These are phyloP conservation scores for Stictonetta naevosa DNA, from an alignment of 2,113 vertebrate genomes.

Conservation along the genomic window DNA sequence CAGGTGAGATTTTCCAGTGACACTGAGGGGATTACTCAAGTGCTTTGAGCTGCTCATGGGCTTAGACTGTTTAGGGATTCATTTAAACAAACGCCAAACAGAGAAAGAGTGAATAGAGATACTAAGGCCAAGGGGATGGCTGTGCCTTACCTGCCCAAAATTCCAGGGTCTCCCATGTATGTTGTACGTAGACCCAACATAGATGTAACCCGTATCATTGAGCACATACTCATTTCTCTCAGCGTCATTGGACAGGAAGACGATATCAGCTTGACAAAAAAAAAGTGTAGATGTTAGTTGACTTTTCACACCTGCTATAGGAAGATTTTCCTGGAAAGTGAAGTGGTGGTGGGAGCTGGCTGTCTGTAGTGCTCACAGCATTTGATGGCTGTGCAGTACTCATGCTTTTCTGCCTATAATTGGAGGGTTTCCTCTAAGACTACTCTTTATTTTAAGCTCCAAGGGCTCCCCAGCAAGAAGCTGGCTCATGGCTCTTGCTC, in stretches of 20 bases:
- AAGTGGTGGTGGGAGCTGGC: background rate
- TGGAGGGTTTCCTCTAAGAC: background rate
- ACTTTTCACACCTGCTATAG: background rate
- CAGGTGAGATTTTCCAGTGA: background rate
- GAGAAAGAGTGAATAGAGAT: background rate
- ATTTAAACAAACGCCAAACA: background rate
- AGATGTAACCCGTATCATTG: constrained; percentile 69
- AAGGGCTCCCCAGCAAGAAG: background rate
- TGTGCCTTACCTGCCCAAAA: constrained; percentile 72
- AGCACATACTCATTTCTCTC: constrained; percentile 72
- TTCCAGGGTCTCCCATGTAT: constrained; percentile 75
- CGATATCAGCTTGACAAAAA: constrained; percentile 52
- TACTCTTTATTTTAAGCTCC: background rate
- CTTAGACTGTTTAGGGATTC: background rate
- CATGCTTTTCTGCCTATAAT: background rate
- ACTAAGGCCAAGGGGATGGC: background rate
- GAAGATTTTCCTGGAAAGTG: background rate
- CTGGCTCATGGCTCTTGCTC: background rate
- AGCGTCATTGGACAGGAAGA: constrained; percentile 46
- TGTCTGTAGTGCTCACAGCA: background rate
- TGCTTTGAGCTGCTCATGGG: background rate
- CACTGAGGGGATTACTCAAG: background rate
- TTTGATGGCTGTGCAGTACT: background rate
- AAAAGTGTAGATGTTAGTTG: background rate
- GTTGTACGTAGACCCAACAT: constrained; percentile 53